Conservation (phyloP, 2,888 invertebrate genomes). For the Ophion costatus region DNA sequence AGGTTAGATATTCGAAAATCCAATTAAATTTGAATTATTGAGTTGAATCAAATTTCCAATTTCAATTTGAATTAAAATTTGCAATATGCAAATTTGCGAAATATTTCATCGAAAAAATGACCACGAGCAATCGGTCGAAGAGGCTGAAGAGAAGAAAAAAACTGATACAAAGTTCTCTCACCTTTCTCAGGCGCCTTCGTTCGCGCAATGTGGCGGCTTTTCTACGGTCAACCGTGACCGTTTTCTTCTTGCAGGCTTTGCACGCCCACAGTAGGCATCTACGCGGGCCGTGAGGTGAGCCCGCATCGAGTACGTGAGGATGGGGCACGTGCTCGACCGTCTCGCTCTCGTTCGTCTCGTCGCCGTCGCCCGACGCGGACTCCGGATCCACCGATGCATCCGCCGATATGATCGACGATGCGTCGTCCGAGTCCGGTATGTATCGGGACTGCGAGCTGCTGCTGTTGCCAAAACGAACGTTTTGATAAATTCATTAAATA, state of each 20-base stretch:
- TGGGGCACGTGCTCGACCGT: constrained; percentile 80
- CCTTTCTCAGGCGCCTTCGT: constrained; percentile 95
- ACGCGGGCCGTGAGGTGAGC: constrained; percentile 85
- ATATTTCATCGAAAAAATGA: background rate
- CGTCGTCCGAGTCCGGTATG: constrained; percentile 80
- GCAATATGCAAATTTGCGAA: too few relatives aligned
- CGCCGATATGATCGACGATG: constrained; percentile 79
- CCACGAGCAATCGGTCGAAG: background rate
- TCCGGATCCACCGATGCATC: constrained; percentile 80
- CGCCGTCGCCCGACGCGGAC: constrained; percentile 77
- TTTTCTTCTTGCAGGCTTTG: constrained; percentile 98
- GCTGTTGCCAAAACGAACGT: constrained; percentile 38
- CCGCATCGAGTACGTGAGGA: constrained; percentile 79
- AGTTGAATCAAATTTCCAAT: background rate
- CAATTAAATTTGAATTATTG: background rate
- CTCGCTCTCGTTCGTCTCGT: constrained; percentile 74
- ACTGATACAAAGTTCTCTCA: constrained; percentile 81
- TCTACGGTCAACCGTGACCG: constrained; percentile 96
- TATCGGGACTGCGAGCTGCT: constrained; percentile 77
- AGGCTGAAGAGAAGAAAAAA: constrained; percentile 1
- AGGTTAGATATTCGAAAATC: background rate
- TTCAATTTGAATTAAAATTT: too few relatives aligned
- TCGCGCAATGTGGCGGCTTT: constrained; percentile 99
- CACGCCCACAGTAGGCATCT: constrained; percentile 98
- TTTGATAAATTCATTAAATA: constrained; percentile 3